These are phyloP conservation scores for Hypomesus transpacificus DNA, from an alignment of 2,113 vertebrate genomes.

Conservation along the genomic window DNA sequence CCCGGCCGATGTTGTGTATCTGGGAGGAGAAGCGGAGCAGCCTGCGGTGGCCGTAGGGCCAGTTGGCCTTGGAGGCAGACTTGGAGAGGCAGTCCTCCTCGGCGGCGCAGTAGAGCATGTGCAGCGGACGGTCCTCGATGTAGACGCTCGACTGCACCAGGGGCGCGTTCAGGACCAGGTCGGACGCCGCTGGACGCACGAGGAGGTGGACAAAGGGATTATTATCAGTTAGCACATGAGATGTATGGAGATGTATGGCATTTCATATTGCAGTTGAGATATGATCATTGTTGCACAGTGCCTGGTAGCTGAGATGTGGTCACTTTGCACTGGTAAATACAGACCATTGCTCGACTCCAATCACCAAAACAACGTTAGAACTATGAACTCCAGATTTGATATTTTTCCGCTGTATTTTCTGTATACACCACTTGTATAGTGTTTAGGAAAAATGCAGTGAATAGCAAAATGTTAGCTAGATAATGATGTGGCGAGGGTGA, in stretches of 20 bases:
- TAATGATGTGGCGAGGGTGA: too few species aligned
- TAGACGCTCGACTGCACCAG: slow-evolving; percentile 93
- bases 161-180: slow-evolving; percentile 84
- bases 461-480: too few species aligned
- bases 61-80: slow-evolving; percentile 85
- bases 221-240: neutral
- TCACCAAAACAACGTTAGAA: too few species aligned
- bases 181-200: slow-evolving; percentile 81
- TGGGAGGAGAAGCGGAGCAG: slow-evolving; percentile 98
- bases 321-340: too few species aligned
- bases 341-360: too few species aligned
- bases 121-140: slow-evolving; percentile 94
- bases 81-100: slow-evolving; percentile 94
- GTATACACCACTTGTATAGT: too few species aligned
- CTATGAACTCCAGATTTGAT: too few species aligned
- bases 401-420: too few species aligned
- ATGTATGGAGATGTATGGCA: neutral
- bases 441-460: too few species aligned
- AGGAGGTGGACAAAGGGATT: neutral
- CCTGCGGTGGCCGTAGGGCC: slow-evolving; percentile 94
- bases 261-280: neutral
- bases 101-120: slow-evolving; percentile 95
- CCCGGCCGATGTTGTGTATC: slow-evolving; percentile 93
- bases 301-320: too few species aligned
- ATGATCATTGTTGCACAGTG: too few species aligned